phyloP scores from a whole-genome alignment of 2,113 vertebrate genomes.

The Meleagris gallopavo region DNA sequence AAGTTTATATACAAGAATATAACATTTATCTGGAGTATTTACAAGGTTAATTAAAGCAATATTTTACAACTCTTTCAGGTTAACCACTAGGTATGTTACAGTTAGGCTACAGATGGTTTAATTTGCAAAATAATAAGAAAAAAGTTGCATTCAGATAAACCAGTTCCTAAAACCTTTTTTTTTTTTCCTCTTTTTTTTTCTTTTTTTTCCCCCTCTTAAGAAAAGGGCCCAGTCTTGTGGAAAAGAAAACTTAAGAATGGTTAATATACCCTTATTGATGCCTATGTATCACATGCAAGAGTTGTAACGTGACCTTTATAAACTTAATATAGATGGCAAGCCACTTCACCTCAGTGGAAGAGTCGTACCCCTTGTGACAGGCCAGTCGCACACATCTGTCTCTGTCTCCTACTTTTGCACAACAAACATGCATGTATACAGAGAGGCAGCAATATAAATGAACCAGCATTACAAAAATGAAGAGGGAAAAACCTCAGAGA shows the following conservation, averaged over 20 bases:
- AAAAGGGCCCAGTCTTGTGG: slow-evolving; percentile 37
- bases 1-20: slow-evolving; percentile 91
- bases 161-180: slow-evolving; percentile 47
- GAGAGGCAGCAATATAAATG: slow-evolving; percentile 51
- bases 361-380: neutral
- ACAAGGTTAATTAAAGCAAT: slow-evolving; percentile 89
- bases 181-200: neutral
- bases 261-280: slow-evolving; percentile 68
- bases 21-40: slow-evolving; percentile 93
- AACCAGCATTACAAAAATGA: slow-evolving; percentile 14
- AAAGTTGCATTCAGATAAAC: slow-evolving; percentile 54
- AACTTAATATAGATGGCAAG: neutral
- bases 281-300: slow-evolving; percentile 61
- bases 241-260: slow-evolving; percentile 43
- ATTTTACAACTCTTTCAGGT: slow-evolving; percentile 85
- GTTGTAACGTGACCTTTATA: neutral
- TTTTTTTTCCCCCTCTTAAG: neutral
- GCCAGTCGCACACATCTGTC: neutral
- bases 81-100: slow-evolving; percentile 81
- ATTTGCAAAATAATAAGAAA: slow-evolving; percentile 66
- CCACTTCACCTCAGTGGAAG: neutral
- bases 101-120: slow-evolving; percentile 75
- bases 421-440: neutral
- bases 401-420: slow-evolving; percentile 31
- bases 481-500: slow-evolving; percentile 1